Evolutionary conservation across 1,140 invertebrate genomes (phyloP), one percentile per base, ranked within the genome.

Genomic region (Littorina saxatilis): DNA sequence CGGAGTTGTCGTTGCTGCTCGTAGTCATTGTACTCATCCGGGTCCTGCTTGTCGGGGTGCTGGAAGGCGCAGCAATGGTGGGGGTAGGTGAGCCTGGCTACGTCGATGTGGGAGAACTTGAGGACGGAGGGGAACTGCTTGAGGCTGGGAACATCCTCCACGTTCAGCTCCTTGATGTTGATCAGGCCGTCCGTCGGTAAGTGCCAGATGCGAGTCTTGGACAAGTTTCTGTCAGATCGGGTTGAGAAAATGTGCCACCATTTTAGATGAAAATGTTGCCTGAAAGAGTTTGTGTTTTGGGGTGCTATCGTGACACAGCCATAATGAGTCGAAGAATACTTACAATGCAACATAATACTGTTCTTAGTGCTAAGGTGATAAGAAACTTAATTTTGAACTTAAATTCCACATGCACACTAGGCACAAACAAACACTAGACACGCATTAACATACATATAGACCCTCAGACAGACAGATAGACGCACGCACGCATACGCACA

Each of bases 1-100:
- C 39, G 72, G 43, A 40, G 15, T 40, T 82, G 39, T 37, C 40
- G 73, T 35, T 68, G 15, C 15, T 58, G 50, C 39, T 63, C 58
- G 58, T 78, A 63, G 7, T 63, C 76, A 2, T 27, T 20, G 76
- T 78, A 78, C 23, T 78, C 76, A 4, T 27, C 32, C 0, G 96
- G 96, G 91, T 96, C 94, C 88, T 97, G 96, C 37, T 94, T 94
- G 80, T 95, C 95, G 0, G 96, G 96, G 90, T 95, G 96, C 88
- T 95, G 94, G 90, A 98, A 98, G 1, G 96, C 96, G 91, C 97
- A 98, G 92, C 97, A 98, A 86, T 98, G 97, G 89, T 97, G 97
- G 29, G 96, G 95, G 92, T 97, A 97, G 0, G 96, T 97, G 66
- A 98, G 92, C 83, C 93, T 93, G 15, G 94, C 96, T 87, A 89